Base-by-base conservation (phyloP, 2,888 invertebrate species). In the Eubasilissa splendida region DNA sequence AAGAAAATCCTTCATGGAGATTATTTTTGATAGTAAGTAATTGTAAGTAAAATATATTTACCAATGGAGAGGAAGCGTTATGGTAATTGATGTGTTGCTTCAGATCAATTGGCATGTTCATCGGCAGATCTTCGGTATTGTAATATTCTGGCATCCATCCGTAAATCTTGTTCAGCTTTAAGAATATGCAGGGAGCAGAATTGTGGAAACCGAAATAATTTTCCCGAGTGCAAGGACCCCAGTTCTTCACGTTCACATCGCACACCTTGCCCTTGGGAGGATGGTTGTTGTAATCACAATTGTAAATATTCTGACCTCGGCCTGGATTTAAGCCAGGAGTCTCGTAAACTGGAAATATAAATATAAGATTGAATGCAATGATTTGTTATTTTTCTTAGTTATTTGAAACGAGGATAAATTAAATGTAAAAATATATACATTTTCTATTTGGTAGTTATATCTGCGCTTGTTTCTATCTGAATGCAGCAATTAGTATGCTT, bases 111-210 rank as follows among this genome's bases (percentile, higher is more conserved):
- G 97, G 96, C 96, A 97, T 96, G 2, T 92, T 92, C 0, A 87
- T 85, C 0, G 97, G 97, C 71, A 97, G 89, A 78, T 90, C 88
- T 10, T 90, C 89, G 0, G 94, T 92, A 84, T 94, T 94, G 87
- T 95, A 97, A 86, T 93, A 95, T 54, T 94, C 92, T 0, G 98
- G 98, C 84, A 92, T 90, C 98, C 98, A 98, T 31, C 94, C 96
- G 85, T 93, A 97, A 86, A 98, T 97, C 92, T 96, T 97, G 90
- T 99, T 99, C 59, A 99, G 90, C 88, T 99, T 99, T 79, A 99
- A 91, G 87, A 99, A 95, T 84, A 99, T 92, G 88, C 99, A 99
- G 0, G 99, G 99, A 33, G 95, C 94, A 63, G 97, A 97, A 86
- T 95, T 94, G 87, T 96, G 95, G 88, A 96, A 99, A 82, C 96